A percentile compares a stretch with the other conserved stretches of the same genome.
Evolutionary conservation across 2,113 vertebrate genomes (phyloP).

Genomic region (Otolemur garnettii): DNA sequence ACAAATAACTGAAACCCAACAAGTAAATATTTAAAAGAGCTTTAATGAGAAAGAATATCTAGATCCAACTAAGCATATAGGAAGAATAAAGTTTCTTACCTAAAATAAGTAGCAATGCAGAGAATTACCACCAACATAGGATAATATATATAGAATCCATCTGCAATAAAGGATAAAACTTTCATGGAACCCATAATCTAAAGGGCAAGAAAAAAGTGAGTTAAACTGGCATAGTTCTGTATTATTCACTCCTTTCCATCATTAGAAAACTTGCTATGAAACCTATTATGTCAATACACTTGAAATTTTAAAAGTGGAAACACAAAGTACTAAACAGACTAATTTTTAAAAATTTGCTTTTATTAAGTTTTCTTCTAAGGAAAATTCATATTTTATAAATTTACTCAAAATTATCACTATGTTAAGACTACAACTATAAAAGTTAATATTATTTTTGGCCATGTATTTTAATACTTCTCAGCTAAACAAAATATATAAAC

Average conservation of each 20-base stretch:
- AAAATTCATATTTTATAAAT: conserved; percentile 56
- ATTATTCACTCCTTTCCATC: conserved; percentile 26
- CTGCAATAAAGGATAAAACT: conserved; percentile 95
- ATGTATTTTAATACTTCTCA: not conserved
- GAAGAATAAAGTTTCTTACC: conserved; percentile 86
- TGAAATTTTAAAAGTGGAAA: conserved; percentile 52
- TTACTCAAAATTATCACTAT: conserved; percentile 2
- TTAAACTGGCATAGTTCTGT: conserved; percentile 56
- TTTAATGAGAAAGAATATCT: conserved; percentile 37
- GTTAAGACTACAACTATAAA: conserved; percentile 41
- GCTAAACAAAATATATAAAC: not conserved
- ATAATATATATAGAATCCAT: conserved; percentile 98
- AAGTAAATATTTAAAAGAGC: conserved; percentile 16
- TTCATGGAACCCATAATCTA: conserved; percentile 98
- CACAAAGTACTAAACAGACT: not conserved
- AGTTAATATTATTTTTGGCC: not conserved
- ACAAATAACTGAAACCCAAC: conserved; percentile 39
- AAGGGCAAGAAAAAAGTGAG: conserved; percentile 70
- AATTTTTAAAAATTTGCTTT: conserved; percentile 46
- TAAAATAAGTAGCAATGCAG: conserved; percentile 96
- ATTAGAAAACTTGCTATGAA: conserved; percentile 41
- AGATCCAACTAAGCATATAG: not conserved
- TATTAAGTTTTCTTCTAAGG: conserved; percentile 19
- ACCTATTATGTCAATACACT: conserved; percentile 32
- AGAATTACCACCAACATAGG: conserved; percentile 96